Percentiles rank a stretch among this genome's conserved stretches.
These are phyloP conservation scores for Lacanobia oleracea DNA, from an alignment of 2,888 invertebrate genomes.

Conservation along the genomic window DNA sequence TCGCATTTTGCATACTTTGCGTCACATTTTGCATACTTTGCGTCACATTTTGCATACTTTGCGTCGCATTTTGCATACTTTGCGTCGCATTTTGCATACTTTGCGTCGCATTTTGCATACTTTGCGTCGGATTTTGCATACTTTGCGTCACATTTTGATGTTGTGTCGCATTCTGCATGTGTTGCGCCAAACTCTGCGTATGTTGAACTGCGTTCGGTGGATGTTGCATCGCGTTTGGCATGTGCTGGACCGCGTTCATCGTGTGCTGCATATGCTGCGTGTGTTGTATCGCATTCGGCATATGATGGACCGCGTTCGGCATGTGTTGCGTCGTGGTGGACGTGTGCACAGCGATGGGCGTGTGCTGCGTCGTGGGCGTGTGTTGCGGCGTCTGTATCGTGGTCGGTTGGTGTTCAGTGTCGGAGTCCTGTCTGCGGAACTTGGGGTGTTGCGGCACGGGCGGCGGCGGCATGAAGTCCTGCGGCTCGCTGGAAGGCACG, in stretches of 20 bases:
- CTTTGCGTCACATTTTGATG: slow-evolving; percentile 23
- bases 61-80: slow-evolving; percentile 4
- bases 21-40: slow-evolving; percentile 10
- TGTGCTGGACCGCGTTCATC: slow-evolving; percentile 36
- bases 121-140: slow-evolving; percentile 28
- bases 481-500: slow-evolving; percentile 63
- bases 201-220: slow-evolving; percentile 26
- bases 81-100: slow-evolving; percentile 4
- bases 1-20: slow-evolving; percentile 6
- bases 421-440: slow-evolving; percentile 53
- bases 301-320: slow-evolving; percentile 43
- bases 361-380: slow-evolving; percentile 67
- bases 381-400: slow-evolving; percentile 36
- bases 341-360: slow-evolving; percentile 33
- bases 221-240: slow-evolving; percentile 32
- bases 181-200: slow-evolving; percentile 26
- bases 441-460: slow-evolving; percentile 80
- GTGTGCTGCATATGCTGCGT: slow-evolving; percentile 42
- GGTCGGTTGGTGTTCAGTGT: slow-evolving; percentile 29
- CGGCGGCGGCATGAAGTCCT: slow-evolving; percentile 82
- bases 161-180: slow-evolving; percentile 32
- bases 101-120: slow-evolving; percentile 1
- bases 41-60: slow-evolving; percentile 32
- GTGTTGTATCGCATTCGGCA: slow-evolving; percentile 32
- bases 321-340: slow-evolving; percentile 36